Conservation (phyloP, 2,113 vertebrate genomes). For the Sebastes schlegelii region DNA sequence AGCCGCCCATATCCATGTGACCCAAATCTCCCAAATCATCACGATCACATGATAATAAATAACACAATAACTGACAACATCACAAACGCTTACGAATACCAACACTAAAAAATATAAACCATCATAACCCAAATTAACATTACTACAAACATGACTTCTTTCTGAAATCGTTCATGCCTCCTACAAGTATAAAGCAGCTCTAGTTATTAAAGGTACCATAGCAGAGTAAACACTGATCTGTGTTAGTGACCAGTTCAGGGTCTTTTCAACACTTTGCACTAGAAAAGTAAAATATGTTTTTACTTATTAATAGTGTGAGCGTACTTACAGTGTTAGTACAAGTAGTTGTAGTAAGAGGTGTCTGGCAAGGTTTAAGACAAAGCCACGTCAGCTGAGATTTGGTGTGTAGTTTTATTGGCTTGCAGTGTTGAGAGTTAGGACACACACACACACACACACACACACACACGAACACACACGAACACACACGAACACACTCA, state of each 20-base stretch:
- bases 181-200: not conserved
- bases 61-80: no score
- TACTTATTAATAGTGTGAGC: slow-evolving; percentile 48
- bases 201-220: not conserved
- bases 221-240: not conserved
- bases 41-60: no score
- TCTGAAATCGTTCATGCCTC: no score
- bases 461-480: slow-evolving; percentile 28
- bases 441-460: slow-evolving; percentile 12
- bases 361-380: slow-evolving; percentile 72
- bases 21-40: no score
- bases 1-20: no score
- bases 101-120: no score
- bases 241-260: not conserved
- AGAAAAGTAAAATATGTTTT: slow-evolving; percentile 18
- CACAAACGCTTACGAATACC: no score
- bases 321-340: slow-evolving; percentile 37
- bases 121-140: no score
- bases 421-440: slow-evolving; percentile 62
- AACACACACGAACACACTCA: slow-evolving; percentile 23
- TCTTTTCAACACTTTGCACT: not conserved
- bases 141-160: no score
- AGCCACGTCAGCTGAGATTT: slow-evolving; percentile 79
- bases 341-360: slow-evolving; percentile 67
- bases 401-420: slow-evolving; percentile 73